Evolutionary conservation across 1,140 invertebrate genomes (phyloP).

Genomic region (Amphibalanus amphitrite): DNA sequence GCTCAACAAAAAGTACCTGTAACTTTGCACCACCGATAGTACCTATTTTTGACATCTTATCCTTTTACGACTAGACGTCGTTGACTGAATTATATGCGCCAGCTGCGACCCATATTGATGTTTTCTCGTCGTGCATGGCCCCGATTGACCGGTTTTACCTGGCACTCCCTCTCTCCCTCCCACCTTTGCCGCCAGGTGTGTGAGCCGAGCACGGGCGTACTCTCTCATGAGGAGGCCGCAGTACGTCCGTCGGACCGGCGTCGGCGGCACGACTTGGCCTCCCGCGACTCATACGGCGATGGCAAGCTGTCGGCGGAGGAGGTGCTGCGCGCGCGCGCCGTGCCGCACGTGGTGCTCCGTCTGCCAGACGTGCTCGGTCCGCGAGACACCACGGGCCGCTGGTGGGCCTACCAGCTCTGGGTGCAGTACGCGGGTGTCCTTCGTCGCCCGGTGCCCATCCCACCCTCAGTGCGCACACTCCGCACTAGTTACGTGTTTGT

Average conservation of each 20-base stretch:
- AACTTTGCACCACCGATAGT: too few species aligned
- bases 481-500: conserved; percentile 31
- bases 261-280: neutral
- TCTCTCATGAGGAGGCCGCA: neutral
- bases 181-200: neutral
- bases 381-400: conserved; percentile 30
- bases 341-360: conserved; percentile 23
- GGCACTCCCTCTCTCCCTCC: too few species aligned
- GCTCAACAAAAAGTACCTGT: too few species aligned
- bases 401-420: conserved; percentile 34
- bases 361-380: conserved; percentile 34
- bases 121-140: too few species aligned
- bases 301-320: neutral
- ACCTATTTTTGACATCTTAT: neutral
- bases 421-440: conserved; percentile 23
- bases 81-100: too few species aligned
- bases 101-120: too few species aligned
- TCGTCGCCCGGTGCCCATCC: conserved; percentile 24
- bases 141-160: too few species aligned
- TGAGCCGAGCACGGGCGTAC: neutral
- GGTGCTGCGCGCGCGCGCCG: neutral
- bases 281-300: neutral
- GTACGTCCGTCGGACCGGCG: neutral
- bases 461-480: conserved; percentile 21
- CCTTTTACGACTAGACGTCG: neutral